A percentile compares a stretch with the other conserved stretches of the same genome.
Evolutionary conservation across 2,113 vertebrate genomes (phyloP).

Genomic region (Channa maculata): DNA sequence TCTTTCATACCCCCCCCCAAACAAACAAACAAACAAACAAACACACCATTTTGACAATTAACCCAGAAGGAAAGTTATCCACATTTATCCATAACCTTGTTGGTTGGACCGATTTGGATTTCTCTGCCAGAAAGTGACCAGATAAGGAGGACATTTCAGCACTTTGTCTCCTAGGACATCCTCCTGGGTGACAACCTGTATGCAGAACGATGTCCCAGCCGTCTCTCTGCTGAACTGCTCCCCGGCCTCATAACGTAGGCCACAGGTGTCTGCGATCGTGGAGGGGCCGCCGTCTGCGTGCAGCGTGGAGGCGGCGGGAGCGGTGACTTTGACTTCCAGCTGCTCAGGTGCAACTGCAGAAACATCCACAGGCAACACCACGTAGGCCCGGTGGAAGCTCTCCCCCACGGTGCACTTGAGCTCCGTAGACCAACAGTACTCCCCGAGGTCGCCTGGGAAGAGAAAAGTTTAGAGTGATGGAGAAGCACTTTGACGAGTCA

Average conservation of each 20-base stretch:
- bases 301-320: constrained; percentile 22
- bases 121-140: constrained; percentile 78
- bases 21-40: too few relatives aligned
- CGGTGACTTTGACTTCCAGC: constrained; percentile 53
- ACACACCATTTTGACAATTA: too few relatives aligned
- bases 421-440: constrained; percentile 79
- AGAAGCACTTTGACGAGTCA: background rate
- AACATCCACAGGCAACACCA: constrained; percentile 73
- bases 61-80: too few relatives aligned
- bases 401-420: constrained; percentile 70
- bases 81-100: constrained; percentile 44
- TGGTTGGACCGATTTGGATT: constrained; percentile 42
- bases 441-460: constrained; percentile 67
- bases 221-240: constrained; percentile 38
- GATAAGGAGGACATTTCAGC: constrained; percentile 75
- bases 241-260: constrained; percentile 78
- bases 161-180: constrained; percentile 19
- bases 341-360: constrained; percentile 12
- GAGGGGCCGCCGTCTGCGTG: constrained; percentile 35
- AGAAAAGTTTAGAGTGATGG: background rate
- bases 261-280: constrained; percentile 70
- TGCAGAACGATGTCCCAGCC: constrained; percentile 59
- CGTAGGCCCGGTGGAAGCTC: constrained; percentile 66
- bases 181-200: constrained; percentile 51
- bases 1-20: too few relatives aligned